Evolutionary conservation across 2,113 vertebrate species (phyloP).

Genomic region (Sterrhoptilus dennistouni): DNA sequence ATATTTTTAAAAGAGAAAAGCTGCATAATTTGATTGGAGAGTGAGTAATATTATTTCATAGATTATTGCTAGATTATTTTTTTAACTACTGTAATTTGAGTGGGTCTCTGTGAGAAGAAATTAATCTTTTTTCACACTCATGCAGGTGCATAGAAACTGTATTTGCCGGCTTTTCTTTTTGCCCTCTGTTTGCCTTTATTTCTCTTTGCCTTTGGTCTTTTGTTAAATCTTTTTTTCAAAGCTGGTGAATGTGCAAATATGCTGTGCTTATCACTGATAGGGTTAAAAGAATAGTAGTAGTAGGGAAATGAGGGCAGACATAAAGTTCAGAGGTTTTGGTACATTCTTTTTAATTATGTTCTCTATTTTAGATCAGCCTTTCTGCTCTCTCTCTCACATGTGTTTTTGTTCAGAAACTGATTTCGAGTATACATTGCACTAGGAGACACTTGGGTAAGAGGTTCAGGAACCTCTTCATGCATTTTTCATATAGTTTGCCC

Average conservation of each 20-base stretch:
- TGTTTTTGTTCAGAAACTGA: not conserved
- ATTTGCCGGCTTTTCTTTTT: not conserved
- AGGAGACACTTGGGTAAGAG: not conserved
- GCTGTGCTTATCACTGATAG: not conserved
- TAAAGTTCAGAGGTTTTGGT: not conserved
- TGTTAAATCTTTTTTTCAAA: not conserved
- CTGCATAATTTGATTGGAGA: not conserved
- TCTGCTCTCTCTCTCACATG: not conserved
- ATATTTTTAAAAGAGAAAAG: not conserved
- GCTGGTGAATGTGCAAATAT: not conserved
- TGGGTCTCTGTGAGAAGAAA: not conserved
- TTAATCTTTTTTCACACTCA: not conserved
- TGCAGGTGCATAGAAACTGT: not conserved
- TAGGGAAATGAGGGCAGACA: not conserved
- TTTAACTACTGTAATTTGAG: not conserved
- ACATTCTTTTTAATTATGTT: not conserved
- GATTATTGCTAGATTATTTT: not conserved
- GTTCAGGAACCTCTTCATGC: not conserved
- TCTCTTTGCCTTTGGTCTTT: not conserved
- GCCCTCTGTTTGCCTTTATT: not conserved
- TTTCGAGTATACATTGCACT: not conserved
- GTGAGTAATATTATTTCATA: not conserved
- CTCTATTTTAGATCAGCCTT: not conserved
- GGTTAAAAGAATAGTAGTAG: not conserved
- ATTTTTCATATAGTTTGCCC: not conserved